These are phyloP conservation scores for Linyphia triangularis DNA, from an alignment of 2,888 invertebrate genomes.

Conservation along the genomic window DNA sequence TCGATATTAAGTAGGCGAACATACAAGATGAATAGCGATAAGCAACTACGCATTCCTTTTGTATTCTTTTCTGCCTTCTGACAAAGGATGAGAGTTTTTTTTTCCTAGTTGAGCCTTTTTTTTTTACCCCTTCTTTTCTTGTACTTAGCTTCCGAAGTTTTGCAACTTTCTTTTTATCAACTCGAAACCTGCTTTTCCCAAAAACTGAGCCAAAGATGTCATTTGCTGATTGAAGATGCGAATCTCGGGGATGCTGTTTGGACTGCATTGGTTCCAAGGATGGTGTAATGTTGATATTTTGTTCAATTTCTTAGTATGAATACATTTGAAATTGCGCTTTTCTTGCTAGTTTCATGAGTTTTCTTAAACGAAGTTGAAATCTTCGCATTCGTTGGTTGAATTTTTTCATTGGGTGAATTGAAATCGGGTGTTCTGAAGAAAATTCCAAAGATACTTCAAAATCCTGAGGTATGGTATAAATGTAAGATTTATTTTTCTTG, in stretches of 20 bases:
- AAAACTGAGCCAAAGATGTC: conserved; percentile 48
- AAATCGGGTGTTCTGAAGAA: background rate
- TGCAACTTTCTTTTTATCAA: conserved; percentile 49
- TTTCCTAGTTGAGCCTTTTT: background rate
- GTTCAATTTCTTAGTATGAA: conserved; percentile 34
- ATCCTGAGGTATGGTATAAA: background rate
- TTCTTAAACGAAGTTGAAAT: background rate
- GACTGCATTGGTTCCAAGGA: conserved; percentile 5
- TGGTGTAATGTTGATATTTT: conserved; percentile 39
- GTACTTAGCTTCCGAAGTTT: conserved; percentile 27
- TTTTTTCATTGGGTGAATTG: background rate
- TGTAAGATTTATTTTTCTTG: background rate
- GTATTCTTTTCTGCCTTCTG: conserved; percentile 53
- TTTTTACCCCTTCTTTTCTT: conserved; percentile 6
- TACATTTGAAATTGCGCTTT: conserved; percentile 37
- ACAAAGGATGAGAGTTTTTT: conserved; percentile 45
- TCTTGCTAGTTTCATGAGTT: background rate
- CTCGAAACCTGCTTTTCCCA: conserved; percentile 46
- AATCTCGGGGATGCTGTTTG: conserved; percentile 7
- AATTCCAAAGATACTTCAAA: background rate
- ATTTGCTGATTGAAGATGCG: conserved; percentile 64
- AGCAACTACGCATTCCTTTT: conserved; percentile 44
- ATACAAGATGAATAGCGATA: conserved; percentile 50
- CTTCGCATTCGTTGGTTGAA: background rate
- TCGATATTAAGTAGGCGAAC: conserved; percentile 39